phyloP scores from a whole-genome alignment of 2,888 invertebrate species.

The Calephelis perditalis region DNA sequence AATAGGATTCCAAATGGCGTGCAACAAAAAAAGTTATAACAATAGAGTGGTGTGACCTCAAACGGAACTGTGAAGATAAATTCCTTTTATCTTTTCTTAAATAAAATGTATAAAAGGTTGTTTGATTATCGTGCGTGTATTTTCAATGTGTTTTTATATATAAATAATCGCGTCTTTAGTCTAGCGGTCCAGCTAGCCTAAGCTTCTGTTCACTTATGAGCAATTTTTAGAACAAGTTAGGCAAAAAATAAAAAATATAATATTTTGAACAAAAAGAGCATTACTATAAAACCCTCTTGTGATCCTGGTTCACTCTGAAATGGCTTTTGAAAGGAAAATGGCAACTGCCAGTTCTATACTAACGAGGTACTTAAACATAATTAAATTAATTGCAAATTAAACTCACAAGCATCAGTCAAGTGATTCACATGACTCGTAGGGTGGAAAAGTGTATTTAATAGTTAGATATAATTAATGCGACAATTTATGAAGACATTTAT shows the following conservation, averaged over 20 bases:
- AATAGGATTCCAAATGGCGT: not conserved
- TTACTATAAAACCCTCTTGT: not conserved
- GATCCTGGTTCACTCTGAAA: not conserved
- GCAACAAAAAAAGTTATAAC: not conserved
- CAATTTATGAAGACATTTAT: too few species aligned
- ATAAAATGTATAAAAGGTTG: too few species aligned
- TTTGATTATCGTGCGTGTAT: too few species aligned
- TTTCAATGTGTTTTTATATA: too few species aligned
- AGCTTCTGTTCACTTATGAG: too few species aligned
- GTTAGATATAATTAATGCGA: too few species aligned
- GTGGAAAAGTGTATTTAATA: too few species aligned
- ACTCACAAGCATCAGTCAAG: not conserved
- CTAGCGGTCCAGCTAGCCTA: too few species aligned
- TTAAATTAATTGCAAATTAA: slow-evolving; percentile 1
- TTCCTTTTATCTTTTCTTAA: not conserved
- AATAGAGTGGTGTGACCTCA: not conserved
- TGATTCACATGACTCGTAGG: too few species aligned
- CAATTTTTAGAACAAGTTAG: too few species aligned
- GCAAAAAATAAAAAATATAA: too few species aligned
- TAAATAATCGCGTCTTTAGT: too few species aligned
- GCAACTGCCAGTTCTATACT: slow-evolving; percentile 1
- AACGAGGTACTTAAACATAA: slow-evolving; percentile 1
- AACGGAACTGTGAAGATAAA: not conserved
- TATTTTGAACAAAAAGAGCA: not conserved
- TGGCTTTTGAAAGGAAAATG: not conserved